These are phyloP conservation scores for Crossocerus cetratus DNA, from an alignment of 2,888 invertebrate genomes.

Conservation along the genomic window DNA sequence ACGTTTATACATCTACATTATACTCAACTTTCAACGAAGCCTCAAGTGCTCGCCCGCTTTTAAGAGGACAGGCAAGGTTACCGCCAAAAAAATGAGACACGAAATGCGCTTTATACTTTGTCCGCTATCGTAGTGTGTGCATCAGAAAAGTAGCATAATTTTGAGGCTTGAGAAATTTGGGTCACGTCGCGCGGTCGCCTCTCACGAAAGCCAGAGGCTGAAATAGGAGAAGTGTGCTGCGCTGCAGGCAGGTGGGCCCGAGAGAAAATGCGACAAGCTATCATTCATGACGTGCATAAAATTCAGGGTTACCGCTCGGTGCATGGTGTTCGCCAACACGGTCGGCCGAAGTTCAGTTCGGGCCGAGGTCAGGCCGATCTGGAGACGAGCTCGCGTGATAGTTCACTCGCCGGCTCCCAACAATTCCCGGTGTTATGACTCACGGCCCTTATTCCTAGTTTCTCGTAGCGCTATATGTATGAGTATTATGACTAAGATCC, in stretches of 20 bases:
- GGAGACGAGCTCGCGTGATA: slow-evolving; percentile 52
- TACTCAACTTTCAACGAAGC: too few relatives aligned
- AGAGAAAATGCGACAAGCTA: slow-evolving; percentile 33
- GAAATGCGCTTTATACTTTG: too few relatives aligned
- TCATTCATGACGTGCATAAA: slow-evolving; percentile 51
- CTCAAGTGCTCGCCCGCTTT: too few relatives aligned
- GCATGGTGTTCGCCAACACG: slow-evolving; percentile 14
- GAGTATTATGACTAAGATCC: too few relatives aligned
- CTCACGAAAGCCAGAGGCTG: background rate
- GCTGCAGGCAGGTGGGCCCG: too few relatives aligned
- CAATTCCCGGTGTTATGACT: slow-evolving; percentile 48
- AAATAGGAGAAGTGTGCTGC: too few relatives aligned
- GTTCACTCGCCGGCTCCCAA: slow-evolving; percentile 54
- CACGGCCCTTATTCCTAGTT: too few relatives aligned
- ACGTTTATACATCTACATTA: too few relatives aligned
- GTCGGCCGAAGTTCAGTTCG: slow-evolving; percentile 48
- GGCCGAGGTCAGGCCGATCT: slow-evolving; percentile 47
- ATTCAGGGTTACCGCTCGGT: slow-evolving; percentile 45
- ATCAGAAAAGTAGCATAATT: background rate
- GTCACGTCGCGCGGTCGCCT: background rate
- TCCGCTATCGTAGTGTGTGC: too few relatives aligned
- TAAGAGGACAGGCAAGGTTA: too few relatives aligned
- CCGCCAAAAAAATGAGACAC: too few relatives aligned
- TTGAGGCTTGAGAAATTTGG: background rate
- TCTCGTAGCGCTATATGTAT: too few relatives aligned